phyloP scores from a whole-genome alignment of 1,140 invertebrate genomes.

The Solenopsis fugax region DNA sequence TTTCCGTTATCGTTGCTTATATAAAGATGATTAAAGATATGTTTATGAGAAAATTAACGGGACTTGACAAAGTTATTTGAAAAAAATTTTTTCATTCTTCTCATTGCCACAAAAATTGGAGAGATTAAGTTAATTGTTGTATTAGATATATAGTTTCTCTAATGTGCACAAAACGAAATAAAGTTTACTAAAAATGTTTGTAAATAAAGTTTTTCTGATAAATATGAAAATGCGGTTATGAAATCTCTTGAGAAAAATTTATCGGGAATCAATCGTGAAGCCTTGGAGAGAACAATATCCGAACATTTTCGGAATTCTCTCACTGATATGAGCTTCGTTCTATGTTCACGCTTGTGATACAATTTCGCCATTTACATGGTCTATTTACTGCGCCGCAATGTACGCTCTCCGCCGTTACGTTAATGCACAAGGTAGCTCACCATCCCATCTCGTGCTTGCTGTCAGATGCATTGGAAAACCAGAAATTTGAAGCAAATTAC shows the following conservation, averaged over 20 bases:
- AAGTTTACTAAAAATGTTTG: too few species aligned
- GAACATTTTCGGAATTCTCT: constrained; percentile 45
- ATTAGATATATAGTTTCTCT: too few species aligned
- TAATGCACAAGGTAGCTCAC: constrained; percentile 50
- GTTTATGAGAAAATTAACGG: not conserved
- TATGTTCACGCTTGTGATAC: constrained; percentile 38
- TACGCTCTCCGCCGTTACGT: constrained; percentile 49
- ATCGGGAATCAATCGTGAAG: constrained; percentile 9
- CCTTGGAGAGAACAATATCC: not conserved
- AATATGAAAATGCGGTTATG: not conserved
- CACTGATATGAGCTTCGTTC: constrained; percentile 18
- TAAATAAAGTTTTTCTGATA: not conserved
- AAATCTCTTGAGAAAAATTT: constrained; percentile 2
- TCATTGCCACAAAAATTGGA: not conserved
- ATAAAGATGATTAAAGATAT: not conserved
- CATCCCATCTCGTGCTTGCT: constrained; percentile 40
- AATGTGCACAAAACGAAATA: too few species aligned
- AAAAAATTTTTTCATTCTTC: constrained; percentile 9
- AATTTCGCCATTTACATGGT: constrained; percentile 62
- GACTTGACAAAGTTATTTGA: not conserved
- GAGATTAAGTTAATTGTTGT: not conserved
- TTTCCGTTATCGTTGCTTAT: not conserved
- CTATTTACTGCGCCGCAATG: constrained; percentile 48
- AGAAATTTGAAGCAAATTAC: constrained; percentile 52
- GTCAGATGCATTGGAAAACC: constrained; percentile 52